These are phyloP conservation scores for Ibycter americanus DNA, from an alignment of 2,797 vertebrate species.

Conservation along the genomic window DNA sequence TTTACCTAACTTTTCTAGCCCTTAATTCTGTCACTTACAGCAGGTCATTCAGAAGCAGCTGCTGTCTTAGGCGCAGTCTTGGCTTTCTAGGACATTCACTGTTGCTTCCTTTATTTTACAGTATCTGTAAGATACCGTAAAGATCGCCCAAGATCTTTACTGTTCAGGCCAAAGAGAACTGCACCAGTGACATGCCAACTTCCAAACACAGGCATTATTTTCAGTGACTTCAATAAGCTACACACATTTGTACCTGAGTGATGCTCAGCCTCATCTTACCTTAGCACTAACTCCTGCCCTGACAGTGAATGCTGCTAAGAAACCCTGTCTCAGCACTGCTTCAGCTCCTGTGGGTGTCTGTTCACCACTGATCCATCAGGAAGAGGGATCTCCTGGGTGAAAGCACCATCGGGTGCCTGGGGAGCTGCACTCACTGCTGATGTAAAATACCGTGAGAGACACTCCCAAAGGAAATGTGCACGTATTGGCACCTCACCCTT, in stretches of 20 bases:
- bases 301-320: background rate
- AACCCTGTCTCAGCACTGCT: background rate
- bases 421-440: background rate
- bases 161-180: background rate
- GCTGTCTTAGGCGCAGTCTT: background rate
- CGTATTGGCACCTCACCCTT: fast-evolving
- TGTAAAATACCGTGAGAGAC: fast-evolving
- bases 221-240: background rate
- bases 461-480: background rate
- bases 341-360: background rate
- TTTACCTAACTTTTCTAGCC: background rate
- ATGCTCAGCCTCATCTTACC: background rate
- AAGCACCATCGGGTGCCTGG: background rate
- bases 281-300: background rate
- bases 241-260: background rate
- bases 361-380: background rate
- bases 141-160: fast-evolving
- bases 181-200: background rate
- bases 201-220: background rate
- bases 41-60: background rate
- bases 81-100: background rate
- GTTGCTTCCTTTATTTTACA: background rate
- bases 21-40: background rate
- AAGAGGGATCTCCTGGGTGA: background rate
- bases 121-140: background rate